These are phyloP conservation scores for Ormyrus rosae DNA, from an alignment of 2,888 invertebrate genomes.

Conservation along the genomic window DNA sequence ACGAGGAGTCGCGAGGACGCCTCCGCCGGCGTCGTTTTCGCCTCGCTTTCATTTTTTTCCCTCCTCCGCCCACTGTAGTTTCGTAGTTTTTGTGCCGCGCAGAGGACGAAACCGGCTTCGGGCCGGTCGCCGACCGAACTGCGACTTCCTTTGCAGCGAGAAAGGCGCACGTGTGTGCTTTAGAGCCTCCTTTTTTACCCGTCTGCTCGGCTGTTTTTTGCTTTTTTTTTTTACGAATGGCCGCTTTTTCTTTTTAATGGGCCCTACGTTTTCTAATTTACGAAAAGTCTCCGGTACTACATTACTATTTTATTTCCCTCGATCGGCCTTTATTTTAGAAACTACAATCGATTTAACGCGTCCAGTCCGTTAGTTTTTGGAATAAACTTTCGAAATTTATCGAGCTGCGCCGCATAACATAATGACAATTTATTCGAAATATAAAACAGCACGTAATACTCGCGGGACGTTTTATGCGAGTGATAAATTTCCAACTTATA, in stretches of 20 bases:
- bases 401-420: no score
- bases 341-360: no score
- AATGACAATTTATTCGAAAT: no score
- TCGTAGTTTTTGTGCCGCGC: conserved; percentile 35
- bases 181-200: no score
- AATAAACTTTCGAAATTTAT: no score
- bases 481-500: no score
- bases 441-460: no score
- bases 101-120: conserved; percentile 36
- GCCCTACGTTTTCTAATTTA: background rate
- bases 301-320: no score
- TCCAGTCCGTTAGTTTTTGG: no score
- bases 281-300: background rate
- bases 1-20: conserved; percentile 1
- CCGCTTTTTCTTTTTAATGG: background rate
- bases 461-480: no score
- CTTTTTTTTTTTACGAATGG: background rate
- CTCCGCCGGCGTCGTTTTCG: background rate
- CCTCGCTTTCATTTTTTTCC: conserved; percentile 19
- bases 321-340: no score
- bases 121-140: background rate
- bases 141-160: background rate
- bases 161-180: background rate
- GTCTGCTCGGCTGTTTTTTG: no score
- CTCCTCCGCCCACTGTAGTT: conserved; percentile 30